A percentile compares a stretch with the other conserved stretches of the same genome.
These are phyloP conservation scores for Sebastes vulpes DNA, from an alignment of 2,797 vertebrate species.

Conservation along the genomic window DNA sequence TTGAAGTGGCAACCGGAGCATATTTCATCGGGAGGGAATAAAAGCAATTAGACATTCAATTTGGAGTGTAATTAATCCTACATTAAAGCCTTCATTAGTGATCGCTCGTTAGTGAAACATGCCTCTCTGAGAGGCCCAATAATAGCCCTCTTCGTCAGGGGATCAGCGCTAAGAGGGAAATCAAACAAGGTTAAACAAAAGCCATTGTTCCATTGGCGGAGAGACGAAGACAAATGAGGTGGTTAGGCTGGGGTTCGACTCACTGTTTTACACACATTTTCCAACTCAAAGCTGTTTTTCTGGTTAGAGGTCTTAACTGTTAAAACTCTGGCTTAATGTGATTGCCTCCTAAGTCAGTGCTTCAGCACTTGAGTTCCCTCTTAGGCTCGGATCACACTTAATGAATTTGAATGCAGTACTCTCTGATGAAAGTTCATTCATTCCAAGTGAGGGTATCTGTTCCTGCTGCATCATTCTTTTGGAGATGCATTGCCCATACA, in stretches of 20 bases:
- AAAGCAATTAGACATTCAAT: slow-evolving; percentile 89
- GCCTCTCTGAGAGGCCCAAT: slow-evolving; percentile 81
- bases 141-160: slow-evolving; percentile 81
- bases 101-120: slow-evolving; percentile 84
- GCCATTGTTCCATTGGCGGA: slow-evolving; percentile 80
- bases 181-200: slow-evolving; percentile 87
- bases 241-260: slow-evolving; percentile 70
- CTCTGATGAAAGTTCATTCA: slow-evolving; percentile 27
- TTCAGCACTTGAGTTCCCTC: slow-evolving; percentile 50
- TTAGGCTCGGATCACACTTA: slow-evolving; percentile 44
- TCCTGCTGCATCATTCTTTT: background rate
- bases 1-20: slow-evolving; percentile 83
- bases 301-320: slow-evolving; percentile 75
- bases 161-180: slow-evolving; percentile 83
- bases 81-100: slow-evolving; percentile 89
- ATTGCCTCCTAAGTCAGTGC: slow-evolving; percentile 69
- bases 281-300: slow-evolving; percentile 72
- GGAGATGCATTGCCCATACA: background rate
- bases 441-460: slow-evolving; percentile 11
- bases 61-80: slow-evolving; percentile 89
- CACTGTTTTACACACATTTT: slow-evolving; percentile 74
- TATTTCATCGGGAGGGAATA: slow-evolving; percentile 87
- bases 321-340: slow-evolving; percentile 74
- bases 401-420: slow-evolving; percentile 50
- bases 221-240: slow-evolving; percentile 83